These are phyloP conservation scores for Pseudanteris insignis DNA, from an alignment of 2,888 invertebrate species.

Conservation along the genomic window DNA sequence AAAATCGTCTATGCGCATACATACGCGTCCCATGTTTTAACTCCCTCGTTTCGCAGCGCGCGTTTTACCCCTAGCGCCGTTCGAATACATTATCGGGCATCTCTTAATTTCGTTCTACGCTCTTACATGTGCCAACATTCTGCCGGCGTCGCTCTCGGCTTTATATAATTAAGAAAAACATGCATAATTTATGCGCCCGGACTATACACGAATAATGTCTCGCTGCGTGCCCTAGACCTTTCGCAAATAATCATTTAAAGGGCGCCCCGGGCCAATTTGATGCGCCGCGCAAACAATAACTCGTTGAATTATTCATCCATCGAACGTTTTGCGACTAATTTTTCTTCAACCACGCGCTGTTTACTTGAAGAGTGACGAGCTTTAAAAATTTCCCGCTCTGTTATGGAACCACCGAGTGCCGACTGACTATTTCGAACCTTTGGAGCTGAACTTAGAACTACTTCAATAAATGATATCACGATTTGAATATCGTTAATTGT, in stretches of 20 bases:
- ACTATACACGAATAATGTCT: slow-evolving; percentile 26
- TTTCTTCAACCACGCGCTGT: too few relatives aligned
- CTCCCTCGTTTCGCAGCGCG: slow-evolving; percentile 41
- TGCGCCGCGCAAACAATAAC: too few relatives aligned
- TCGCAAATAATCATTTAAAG: slow-evolving; percentile 26
- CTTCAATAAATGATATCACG: too few relatives aligned
- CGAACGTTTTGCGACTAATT: too few relatives aligned
- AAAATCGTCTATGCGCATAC: slow-evolving; percentile 62
- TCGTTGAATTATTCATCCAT: too few relatives aligned
- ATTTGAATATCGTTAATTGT: too few relatives aligned
- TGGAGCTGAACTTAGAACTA: too few relatives aligned
- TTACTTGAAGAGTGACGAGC: too few relatives aligned
- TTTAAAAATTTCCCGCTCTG: too few relatives aligned
- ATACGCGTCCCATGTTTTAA: slow-evolving; percentile 52
- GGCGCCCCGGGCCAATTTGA: slow-evolving; percentile 19
- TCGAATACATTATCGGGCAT: slow-evolving; percentile 58
- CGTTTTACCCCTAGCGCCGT: slow-evolving; percentile 46
- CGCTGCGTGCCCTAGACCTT: slow-evolving; percentile 7
- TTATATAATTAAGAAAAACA: slow-evolving; percentile 38
- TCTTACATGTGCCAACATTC: slow-evolving; percentile 38
- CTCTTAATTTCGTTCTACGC: slow-evolving; percentile 53
- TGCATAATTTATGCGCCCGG: slow-evolving; percentile 33
- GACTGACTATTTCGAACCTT: too few relatives aligned
- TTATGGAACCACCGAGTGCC: too few relatives aligned
- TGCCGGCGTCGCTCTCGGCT: slow-evolving; percentile 22